Evolutionary conservation across 2,797 vertebrate genomes (phyloP).

Genomic region (Enteromius trimaculatus): DNA sequence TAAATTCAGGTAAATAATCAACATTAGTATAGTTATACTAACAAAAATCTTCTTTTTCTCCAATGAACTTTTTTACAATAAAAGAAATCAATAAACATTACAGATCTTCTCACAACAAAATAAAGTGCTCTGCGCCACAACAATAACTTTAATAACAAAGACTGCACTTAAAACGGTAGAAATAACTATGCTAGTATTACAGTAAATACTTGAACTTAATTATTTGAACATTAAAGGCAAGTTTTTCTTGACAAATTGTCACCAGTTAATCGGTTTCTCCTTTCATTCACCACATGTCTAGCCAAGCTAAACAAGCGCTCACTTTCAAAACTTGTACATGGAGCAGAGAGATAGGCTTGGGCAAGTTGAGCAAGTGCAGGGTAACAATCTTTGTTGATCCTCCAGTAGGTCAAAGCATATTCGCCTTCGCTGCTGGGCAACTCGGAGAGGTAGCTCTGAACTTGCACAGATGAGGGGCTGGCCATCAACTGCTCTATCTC

Average conservation of each 20-base stretch:
- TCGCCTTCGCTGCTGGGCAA: slow-evolving; percentile 21
- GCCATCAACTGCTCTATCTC: slow-evolving; percentile 20
- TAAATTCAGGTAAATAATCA: too few species aligned
- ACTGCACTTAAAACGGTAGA: too few species aligned
- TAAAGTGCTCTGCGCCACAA: too few species aligned
- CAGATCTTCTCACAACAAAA: too few species aligned
- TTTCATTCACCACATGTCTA: slow-evolving; percentile 29
- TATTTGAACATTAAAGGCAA: slow-evolving; percentile 36
- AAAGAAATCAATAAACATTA: too few species aligned
- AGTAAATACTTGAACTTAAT: background rate
- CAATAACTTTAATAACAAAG: too few species aligned
- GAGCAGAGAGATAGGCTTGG: slow-evolving; percentile 37
- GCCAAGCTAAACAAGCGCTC: slow-evolving; percentile 42
- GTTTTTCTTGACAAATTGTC: slow-evolving; percentile 31
- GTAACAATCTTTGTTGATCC: slow-evolving; percentile 28
- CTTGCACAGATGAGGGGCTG: background rate
- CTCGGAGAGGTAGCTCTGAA: background rate
- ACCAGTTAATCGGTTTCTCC: slow-evolving; percentile 22
- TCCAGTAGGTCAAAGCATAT: slow-evolving; percentile 30
- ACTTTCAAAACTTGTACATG: slow-evolving; percentile 37
- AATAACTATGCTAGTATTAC: too few species aligned
- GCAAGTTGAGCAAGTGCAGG: slow-evolving; percentile 27
- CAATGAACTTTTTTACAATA: too few species aligned
- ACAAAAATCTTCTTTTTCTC: too few species aligned
- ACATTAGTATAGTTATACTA: too few species aligned